Evolutionary conservation across 2,113 vertebrate species (phyloP).

Genomic region (Pelmatolapia mariae): DNA sequence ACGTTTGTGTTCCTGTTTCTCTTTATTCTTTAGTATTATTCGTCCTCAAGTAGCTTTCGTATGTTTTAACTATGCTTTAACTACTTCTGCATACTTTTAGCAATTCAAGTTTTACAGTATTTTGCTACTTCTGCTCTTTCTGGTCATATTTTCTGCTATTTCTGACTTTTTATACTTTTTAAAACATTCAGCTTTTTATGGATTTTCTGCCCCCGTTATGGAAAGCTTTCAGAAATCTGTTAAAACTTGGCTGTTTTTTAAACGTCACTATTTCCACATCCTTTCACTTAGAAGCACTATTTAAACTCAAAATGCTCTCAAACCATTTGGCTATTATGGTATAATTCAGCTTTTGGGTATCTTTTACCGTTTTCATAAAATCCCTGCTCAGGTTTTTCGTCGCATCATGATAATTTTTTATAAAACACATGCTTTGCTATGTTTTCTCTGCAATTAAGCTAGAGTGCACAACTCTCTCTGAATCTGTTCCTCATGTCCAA

Average conservation of each 20-base stretch:
- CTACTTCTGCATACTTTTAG: not conserved
- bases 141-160: not conserved
- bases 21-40: not conserved
- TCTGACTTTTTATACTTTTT: not conserved
- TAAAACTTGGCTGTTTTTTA: not conserved
- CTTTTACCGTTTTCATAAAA: accelerated
- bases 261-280: not conserved
- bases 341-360: not conserved
- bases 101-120: not conserved
- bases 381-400: not conserved
- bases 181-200: not conserved
- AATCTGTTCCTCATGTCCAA: not conserved
- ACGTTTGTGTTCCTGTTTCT: not conserved
- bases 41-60: not conserved
- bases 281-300: not conserved
- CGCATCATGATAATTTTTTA: not conserved
- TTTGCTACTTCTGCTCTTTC: not conserved
- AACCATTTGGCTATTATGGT: not conserved
- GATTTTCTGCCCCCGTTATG: not conserved
- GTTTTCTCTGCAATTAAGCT: not conserved
- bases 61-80: not conserved
- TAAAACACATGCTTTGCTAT: not conserved
- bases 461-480: not conserved
- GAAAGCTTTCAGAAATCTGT: not conserved
- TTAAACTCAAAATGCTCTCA: not conserved